phyloP scores from a whole-genome alignment of 2,113 vertebrate species.

The Leucoraja erinaceus region DNA sequence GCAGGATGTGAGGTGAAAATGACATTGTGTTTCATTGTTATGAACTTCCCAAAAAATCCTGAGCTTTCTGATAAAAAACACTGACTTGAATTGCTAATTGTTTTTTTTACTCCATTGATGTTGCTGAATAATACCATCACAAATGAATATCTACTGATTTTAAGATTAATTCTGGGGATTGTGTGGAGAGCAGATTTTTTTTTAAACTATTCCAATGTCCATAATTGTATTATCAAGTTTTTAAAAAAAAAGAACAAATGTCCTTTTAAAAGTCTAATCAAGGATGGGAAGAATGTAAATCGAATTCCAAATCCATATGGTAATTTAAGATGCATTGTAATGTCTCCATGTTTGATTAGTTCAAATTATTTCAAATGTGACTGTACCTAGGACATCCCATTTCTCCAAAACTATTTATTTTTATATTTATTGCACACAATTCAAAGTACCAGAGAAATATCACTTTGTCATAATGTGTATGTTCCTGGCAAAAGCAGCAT shows the following conservation, averaged over 20 bases:
- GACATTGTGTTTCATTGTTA: too few species aligned
- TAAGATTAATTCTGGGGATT: not conserved
- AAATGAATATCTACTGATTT: not conserved
- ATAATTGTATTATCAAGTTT: not conserved
- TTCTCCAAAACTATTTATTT: not conserved
- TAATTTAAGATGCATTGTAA: not conserved
- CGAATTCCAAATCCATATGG: not conserved
- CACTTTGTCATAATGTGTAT: not conserved
- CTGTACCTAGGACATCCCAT: not conserved
- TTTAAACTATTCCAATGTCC: not conserved
- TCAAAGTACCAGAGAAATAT: not conserved
- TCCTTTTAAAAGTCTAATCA: not conserved
- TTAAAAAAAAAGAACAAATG: not conserved
- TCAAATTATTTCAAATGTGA: not conserved
- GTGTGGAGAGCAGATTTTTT: not conserved
- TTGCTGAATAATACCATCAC: not conserved
- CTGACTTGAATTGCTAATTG: too few species aligned
- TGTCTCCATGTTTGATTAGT: not conserved
- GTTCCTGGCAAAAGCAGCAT: not conserved
- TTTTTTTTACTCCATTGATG: too few species aligned
- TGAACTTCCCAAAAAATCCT: too few species aligned
- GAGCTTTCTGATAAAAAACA: too few species aligned
- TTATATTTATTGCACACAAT: not conserved
- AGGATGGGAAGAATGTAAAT: not conserved
- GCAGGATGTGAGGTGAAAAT: too few species aligned